Evolutionary conservation across 2,888 invertebrate species (phyloP), one percentile per base, ranked within the genome.

Genomic region (Falcaria lacertinaria): DNA sequence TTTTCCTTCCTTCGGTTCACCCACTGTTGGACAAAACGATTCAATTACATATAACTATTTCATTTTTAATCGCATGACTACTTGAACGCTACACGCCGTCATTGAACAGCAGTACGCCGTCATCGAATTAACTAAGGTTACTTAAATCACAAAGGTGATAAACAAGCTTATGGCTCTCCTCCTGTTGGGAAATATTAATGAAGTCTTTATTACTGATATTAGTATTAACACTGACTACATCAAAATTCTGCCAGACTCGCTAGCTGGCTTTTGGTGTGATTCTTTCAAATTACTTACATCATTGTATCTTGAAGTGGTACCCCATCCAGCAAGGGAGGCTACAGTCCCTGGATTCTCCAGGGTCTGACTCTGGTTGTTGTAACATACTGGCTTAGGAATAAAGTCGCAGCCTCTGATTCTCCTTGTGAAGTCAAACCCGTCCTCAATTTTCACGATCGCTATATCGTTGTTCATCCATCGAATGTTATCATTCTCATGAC

Each of bases 401-500:
- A 83, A 85, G 17, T 85, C 85, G 40, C 86, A 87, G 1, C 86
- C 86, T 35, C 69, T 61, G 2, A 85, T 67, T 8, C 78, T 64
- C 16, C 83, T 59, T 1, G 62, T 72, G 45, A 86, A 86, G 42
- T 86, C 83, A 35, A 87, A 87, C 0, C 81, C 80, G 15, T 81
- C 84, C 44, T 86, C 86, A 0, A 85, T 60, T 42, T 82, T 86
- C 0, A 86, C 83, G 0, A 87, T 65, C 0, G 86, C 86, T 4
- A 87, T 84, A 47, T 87, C 86, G 44, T 86, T 84, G 66, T 81
- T 83, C 86, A 87, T 83, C 86, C 86, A 87, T 43, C 82, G 64
- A 14, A 87, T 80, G 44, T 86, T 85, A 47, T 86, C 86, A 39
- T 85, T 83, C 41, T 84, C 80, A 36, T 85, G 83, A 0, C 85